Evolutionary conservation across 2,113 vertebrate species (phyloP).

Genomic region (Heterocephalus glaber): DNA sequence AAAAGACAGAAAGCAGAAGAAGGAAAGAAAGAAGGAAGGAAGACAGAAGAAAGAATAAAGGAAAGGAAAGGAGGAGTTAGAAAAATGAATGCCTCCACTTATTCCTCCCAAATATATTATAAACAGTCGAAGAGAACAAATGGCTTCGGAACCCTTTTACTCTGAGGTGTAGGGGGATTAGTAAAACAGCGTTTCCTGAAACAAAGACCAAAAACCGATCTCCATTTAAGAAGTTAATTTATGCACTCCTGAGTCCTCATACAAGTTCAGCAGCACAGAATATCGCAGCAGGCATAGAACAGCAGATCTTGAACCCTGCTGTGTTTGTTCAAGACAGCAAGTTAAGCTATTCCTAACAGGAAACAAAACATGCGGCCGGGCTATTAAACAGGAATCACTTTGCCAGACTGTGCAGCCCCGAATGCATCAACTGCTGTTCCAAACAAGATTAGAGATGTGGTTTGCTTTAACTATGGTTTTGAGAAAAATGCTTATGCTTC

Average conservation of each 20-base stretch:
- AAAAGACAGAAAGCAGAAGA: constrained; percentile 60
- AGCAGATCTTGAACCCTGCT: constrained; percentile 83
- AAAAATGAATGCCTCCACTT: constrained; percentile 63
- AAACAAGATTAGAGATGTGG: constrained; percentile 73
- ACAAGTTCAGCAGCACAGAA: constrained; percentile 81
- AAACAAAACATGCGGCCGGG: constrained; percentile 79
- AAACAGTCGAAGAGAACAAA: constrained; percentile 65
- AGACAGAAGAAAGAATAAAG: constrained; percentile 68
- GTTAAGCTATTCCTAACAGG: constrained; percentile 79
- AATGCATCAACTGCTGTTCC: constrained; percentile 71
- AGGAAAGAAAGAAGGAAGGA: neutral
- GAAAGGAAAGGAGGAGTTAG: constrained; percentile 76
- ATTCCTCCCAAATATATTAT: constrained; percentile 8
- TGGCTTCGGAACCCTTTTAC: constrained; percentile 20
- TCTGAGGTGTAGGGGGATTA: neutral
- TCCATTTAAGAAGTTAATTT: constrained; percentile 79
- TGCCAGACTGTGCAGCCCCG: constrained; percentile 61
- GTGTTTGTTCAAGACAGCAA: constrained; percentile 80
- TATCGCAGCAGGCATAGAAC: constrained; percentile 83
- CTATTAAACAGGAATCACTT: constrained; percentile 77
- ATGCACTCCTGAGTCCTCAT: constrained; percentile 76
- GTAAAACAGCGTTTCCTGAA: constrained; percentile 53
- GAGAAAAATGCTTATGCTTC: constrained; percentile 65
- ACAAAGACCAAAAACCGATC: constrained; percentile 43
- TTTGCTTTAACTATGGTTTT: constrained; percentile 76